Base-by-base conservation (phyloP, 2,797 vertebrate species). In the Spatula versicolor region DNA sequence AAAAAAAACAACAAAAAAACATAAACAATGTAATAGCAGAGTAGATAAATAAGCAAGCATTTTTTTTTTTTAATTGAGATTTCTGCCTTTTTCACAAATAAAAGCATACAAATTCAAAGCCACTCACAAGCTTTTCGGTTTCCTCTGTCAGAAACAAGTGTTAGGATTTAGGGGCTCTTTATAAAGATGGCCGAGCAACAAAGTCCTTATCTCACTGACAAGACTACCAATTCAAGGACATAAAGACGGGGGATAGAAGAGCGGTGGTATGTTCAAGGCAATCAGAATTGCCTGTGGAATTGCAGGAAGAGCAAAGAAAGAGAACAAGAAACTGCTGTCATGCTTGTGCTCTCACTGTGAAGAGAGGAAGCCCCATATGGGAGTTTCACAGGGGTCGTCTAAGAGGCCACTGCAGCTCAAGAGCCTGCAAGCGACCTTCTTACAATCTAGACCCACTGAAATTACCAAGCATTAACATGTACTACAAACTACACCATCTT, bases 51-150 rank as follows among this genome's bases (percentile, higher is more conserved):
- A 75, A 71, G 2, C 25, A 1, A 8, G 8, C 43, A 68, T 48
- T 77, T 5, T 52, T 84, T 84, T 55, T 60, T 85, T 46, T 41
- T 39, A 74, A 91, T 77, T 11, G 66, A 33, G n/a, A 45, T 35
- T 88, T 93, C 72, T 25, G 55, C 30, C 9, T 17, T 26, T 60
- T n/a, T 21, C 9, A 5, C 9, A 48, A 43, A 56, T 21, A 79
- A 80, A 80, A 83, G 15, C 52, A 39, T n/a, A 33, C 25, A 3
- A 74, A 67, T 86, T 83, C 43, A 83, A 92, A 94, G 50, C 35
- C 31, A 37, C 6, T 39, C 39, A 50, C 21, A 6, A 22, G 19
- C 3, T 14, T 59, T 52, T 63, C 46, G 1, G 15, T 45, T 48
- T 8, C 2, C 15, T 77, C 78, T 60, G 21, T 71, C 31, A 56